Percentiles rank a stretch among this genome's conserved stretches.
phyloP scores from a whole-genome alignment of 2,888 invertebrate genomes.

The Polia nebulosa region DNA sequence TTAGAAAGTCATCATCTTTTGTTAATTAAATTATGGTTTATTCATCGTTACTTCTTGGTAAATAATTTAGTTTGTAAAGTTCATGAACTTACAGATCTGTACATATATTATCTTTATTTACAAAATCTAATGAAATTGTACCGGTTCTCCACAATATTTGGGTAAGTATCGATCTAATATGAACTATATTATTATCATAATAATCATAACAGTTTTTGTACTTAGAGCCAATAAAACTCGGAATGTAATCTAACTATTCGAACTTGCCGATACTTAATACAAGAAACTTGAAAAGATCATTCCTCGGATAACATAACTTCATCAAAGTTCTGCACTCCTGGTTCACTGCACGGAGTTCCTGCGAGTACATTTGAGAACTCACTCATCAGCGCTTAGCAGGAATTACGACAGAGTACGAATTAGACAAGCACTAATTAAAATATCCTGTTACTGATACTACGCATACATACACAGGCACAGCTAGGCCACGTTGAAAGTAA shows the following conservation, averaged over 20 bases:
- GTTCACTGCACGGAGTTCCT: slow-evolving; percentile 13
- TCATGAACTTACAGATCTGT: background rate
- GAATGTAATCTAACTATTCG: background rate
- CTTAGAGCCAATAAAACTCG: too few relatives aligned
- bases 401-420: slow-evolving; percentile 9
- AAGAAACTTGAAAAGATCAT: slow-evolving; percentile 14
- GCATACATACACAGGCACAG: too few relatives aligned
- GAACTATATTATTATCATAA: too few relatives aligned
- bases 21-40: slow-evolving; percentile 27
- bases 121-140: background rate
- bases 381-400: slow-evolving; percentile 2
- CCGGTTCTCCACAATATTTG: background rate
- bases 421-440: background rate
- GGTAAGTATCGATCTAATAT: background rate
- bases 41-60: background rate
- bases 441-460: too few relatives aligned
- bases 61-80: background rate
- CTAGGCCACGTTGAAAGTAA: too few relatives aligned
- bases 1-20: slow-evolving; percentile 38
- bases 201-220: too few relatives aligned
- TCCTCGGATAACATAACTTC: slow-evolving; percentile 17
- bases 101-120: background rate
- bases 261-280: background rate
- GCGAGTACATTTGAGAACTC: slow-evolving; percentile 1
- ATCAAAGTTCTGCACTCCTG: slow-evolving; percentile 25